Evolutionary conservation across 2,888 invertebrate genomes (phyloP).

Genomic region (Uropetala carovei): DNA sequence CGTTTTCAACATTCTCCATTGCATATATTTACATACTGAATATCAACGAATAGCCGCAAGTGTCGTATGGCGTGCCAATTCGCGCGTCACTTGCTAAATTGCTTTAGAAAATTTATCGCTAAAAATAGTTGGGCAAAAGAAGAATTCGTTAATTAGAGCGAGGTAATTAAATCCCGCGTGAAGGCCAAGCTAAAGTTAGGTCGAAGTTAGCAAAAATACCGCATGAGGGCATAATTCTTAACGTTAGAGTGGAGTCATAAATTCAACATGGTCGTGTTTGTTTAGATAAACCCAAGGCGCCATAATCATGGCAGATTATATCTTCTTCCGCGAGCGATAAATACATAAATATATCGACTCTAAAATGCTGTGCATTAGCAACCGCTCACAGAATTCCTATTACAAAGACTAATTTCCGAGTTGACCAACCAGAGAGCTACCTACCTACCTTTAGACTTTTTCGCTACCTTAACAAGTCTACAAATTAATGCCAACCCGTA

Average conservation of each 20-base stretch:
- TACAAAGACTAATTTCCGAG: neutral
- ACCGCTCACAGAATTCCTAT: neutral
- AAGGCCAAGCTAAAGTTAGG: neutral
- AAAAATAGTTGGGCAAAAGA: neutral
- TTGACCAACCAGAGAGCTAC: neutral
- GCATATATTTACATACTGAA: neutral
- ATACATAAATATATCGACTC: too few relatives aligned
- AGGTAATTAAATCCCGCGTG: neutral
- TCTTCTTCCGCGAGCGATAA: too few relatives aligned
- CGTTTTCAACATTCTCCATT: neutral
- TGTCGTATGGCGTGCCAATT: neutral
- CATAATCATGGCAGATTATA: too few relatives aligned
- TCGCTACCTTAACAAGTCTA: neutral
- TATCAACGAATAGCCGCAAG: neutral
- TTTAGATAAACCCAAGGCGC: too few relatives aligned
- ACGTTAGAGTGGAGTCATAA: neutral
- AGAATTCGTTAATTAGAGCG: slow-evolving; percentile 11
- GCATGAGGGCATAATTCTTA: neutral
- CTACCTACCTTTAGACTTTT: neutral
- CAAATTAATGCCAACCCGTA: neutral
- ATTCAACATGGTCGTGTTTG: neutral
- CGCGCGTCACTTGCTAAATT: neutral
- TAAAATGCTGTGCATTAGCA: neutral
- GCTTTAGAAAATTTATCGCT: neutral
- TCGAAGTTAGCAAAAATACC: neutral